These are phyloP conservation scores for Schizotus pectinicornis DNA, from an alignment of 2,888 invertebrate species.

Conservation along the genomic window DNA sequence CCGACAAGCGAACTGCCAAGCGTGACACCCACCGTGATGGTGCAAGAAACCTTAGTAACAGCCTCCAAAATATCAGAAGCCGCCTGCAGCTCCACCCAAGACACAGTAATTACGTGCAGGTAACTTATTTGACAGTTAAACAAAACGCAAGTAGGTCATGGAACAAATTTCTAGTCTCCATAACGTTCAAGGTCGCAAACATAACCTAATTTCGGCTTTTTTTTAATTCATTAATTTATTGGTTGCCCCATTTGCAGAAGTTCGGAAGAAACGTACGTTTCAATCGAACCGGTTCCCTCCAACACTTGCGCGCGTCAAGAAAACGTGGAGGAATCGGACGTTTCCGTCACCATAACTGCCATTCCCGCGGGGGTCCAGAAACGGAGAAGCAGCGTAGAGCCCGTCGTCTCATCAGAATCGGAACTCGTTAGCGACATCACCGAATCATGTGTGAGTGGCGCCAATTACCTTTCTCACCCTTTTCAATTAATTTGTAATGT, in stretches of 20 bases:
- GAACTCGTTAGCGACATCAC: slow-evolving; percentile 15
- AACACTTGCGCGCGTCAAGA: slow-evolving; percentile 37
- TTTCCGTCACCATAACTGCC: slow-evolving; percentile 33
- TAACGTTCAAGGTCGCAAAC: too few species aligned
- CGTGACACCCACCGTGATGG: slow-evolving; percentile 9
- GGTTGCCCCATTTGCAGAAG: slow-evolving; percentile 4
- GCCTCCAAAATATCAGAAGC: slow-evolving; percentile 19
- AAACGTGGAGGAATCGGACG: slow-evolving; percentile 31
- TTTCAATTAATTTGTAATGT: too few species aligned
- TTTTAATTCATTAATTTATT: not conserved
- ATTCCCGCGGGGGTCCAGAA: slow-evolving; percentile 49
- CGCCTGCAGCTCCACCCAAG: slow-evolving; percentile 33
- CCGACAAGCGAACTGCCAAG: slow-evolving; percentile 12
- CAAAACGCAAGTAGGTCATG: not conserved
- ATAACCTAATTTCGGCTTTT: not conserved
- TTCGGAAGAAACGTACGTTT: slow-evolving; percentile 44
- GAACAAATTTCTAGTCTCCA: not conserved
- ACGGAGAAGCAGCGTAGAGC: slow-evolving; percentile 47
- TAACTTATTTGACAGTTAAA: not conserved
- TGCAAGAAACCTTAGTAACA: slow-evolving; percentile 28
- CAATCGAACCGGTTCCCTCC: slow-evolving; percentile 41
- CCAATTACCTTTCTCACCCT: not conserved
- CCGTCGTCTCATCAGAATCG: slow-evolving; percentile 40
- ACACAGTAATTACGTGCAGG: slow-evolving; percentile 26
- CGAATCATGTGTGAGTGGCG: slow-evolving; percentile 13